Base-by-base conservation (phyloP, 2,113 vertebrate genomes). In the Callithrix jacchus region DNA sequence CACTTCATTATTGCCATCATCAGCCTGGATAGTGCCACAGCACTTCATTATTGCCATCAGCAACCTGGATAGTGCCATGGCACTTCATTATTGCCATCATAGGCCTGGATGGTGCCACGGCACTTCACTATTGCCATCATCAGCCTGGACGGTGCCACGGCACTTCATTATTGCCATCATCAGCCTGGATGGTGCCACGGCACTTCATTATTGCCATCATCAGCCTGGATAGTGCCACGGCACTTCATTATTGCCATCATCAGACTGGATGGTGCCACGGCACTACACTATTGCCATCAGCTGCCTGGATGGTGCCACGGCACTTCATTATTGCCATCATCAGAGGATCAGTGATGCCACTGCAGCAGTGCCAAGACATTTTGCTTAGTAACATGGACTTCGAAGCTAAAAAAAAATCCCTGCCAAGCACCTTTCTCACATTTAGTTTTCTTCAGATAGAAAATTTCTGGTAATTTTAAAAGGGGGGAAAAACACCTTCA, bases 391-490 rank as follows among this genome's bases (percentile, higher is more conserved):
- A 40, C 17, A 14, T 30, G 18, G 66, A 25, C 11, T 68, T 4
- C 3, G 20, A 66, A 47, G n/a, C 47, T 61, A 47, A 30, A n/a
- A 89, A 10, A 13, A 64, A 9, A 61, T 47, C 35, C 20, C 16
- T 7, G 5, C 82, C 45, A n/a, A 16, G n/a, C 35, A n/a, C 5
- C 54, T 79, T 85, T 83, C 35, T 82, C 74, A 18, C 30, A 66
- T 16, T 12, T 12, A 4, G 54, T 27, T 40, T 27, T 83, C 37
- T 89, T 94, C 70, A 76, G 35, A 68, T 66, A 54, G 0, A 18
- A 80, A 82, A 93, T 80, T 82, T 87, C 58, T 95, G 40, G 25
- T 83, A 13, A 80, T 89, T 87, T 82, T 92, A 80, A 94, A 81
- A 89, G n/a, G 27, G 18, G 2, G 0, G 32, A 79, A 40, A 66